Evolutionary conservation across 1,140 invertebrate genomes (phyloP).

Genomic region (Tachypleus tridentatus): DNA sequence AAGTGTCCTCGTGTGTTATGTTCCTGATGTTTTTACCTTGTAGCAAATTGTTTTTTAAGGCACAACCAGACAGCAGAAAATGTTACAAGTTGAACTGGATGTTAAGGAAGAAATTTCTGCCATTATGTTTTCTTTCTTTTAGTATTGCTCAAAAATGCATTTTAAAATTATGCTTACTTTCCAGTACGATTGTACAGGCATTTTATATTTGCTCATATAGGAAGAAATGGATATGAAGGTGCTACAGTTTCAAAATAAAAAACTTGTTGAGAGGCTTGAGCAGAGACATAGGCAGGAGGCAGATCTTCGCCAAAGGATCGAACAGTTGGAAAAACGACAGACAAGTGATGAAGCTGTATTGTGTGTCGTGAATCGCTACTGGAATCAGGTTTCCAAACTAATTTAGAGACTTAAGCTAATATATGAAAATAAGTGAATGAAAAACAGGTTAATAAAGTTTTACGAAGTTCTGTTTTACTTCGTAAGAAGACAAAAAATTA

Average conservation of each 20-base stretch:
- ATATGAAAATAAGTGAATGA: too few relatives aligned
- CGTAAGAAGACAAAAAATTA: too few relatives aligned
- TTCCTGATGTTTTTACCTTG: background rate
- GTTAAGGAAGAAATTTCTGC: background rate
- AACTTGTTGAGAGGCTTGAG: slow-evolving; percentile 76
- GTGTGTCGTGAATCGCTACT: slow-evolving; percentile 95
- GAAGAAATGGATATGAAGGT: slow-evolving; percentile 98
- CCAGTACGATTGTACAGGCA: background rate
- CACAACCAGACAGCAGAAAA: background rate
- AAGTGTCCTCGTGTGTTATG: too few relatives aligned
- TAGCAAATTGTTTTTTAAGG: background rate
- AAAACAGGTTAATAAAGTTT: too few relatives aligned
- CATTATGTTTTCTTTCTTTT: background rate
- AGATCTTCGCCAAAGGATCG: slow-evolving; percentile 80
- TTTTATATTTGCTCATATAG: slow-evolving; percentile 23
- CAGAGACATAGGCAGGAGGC: slow-evolving; percentile 77
- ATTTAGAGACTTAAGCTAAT: too few relatives aligned
- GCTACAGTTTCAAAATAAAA: slow-evolving; percentile 92
- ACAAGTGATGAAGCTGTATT: slow-evolving; percentile 95
- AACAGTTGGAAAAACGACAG: slow-evolving; percentile 92
- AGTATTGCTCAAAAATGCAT: background rate
- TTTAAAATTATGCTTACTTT: background rate
- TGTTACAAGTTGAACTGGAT: too few relatives aligned
- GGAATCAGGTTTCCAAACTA: slow-evolving; percentile 55
- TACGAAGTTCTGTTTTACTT: too few relatives aligned